Evolutionary conservation across 2,113 vertebrate species (phyloP).

Genomic region (Microtus richardsoni): DNA sequence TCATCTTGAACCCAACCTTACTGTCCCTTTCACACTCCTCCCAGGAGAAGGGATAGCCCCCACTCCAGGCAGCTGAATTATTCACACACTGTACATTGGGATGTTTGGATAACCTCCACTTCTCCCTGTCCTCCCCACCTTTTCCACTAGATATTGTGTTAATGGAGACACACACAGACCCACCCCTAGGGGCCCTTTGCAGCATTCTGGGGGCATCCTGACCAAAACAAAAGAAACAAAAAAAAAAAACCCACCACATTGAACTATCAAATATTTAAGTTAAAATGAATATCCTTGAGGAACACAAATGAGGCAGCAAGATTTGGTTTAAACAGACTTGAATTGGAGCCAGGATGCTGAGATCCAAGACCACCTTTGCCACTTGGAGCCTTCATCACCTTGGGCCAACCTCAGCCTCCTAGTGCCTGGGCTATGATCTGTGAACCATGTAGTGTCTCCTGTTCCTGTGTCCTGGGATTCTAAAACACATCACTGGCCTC

Average conservation of each 20-base stretch:
- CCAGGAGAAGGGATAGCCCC: not conserved
- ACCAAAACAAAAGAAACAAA: not conserved
- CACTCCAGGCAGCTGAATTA: not conserved
- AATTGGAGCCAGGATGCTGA: not conserved
- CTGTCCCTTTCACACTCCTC: not conserved
- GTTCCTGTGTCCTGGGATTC: not conserved
- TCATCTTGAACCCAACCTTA: not conserved
- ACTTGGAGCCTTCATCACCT: not conserved
- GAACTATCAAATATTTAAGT: too few species aligned
- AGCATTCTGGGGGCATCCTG: accelerated
- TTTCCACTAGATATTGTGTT: too few species aligned
- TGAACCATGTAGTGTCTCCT: not conserved
- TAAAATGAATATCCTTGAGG: not conserved
- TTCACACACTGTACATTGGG: too few species aligned
- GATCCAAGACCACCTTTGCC: not conserved
- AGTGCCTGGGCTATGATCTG: not conserved
- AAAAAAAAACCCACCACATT: not conserved
- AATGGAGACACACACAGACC: too few species aligned
- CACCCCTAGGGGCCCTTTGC: accelerated
- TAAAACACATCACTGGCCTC: not conserved
- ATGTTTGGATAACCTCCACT: too few species aligned
- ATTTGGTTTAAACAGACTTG: not conserved
- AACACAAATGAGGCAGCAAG: not conserved
- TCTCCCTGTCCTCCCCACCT: not conserved
- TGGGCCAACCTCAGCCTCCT: not conserved